Conservation (phyloP, 1,140 invertebrate genomes). For the Steinernema feltiae region DNA sequence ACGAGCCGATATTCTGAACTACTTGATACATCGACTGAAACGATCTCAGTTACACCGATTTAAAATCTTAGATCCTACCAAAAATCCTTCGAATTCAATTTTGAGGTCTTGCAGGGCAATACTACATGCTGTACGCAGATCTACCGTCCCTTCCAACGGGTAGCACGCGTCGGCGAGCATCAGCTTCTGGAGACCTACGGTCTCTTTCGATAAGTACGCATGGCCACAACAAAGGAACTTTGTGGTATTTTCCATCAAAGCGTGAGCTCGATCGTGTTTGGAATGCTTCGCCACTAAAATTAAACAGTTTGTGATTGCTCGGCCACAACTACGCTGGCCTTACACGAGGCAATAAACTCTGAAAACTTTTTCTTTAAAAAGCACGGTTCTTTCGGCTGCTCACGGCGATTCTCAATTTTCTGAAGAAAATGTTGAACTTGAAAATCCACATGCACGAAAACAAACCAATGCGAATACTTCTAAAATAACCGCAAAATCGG, state of each 20-base stretch:
- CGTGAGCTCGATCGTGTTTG: no score
- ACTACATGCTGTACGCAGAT: background rate
- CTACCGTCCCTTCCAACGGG: background rate
- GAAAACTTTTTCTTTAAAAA: background rate
- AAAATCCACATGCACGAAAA: background rate
- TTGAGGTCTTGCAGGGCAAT: background rate
- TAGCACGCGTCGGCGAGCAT: background rate
- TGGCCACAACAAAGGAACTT: background rate
- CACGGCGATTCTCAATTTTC: background rate
- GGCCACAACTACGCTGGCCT: background rate
- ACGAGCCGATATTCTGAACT: background rate
- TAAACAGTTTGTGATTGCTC: no score
- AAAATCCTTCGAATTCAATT: background rate
- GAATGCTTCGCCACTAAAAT: background rate
- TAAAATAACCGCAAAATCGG: background rate
- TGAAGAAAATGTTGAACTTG: background rate
- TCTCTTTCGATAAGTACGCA: background rate
- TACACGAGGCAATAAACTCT: background rate
- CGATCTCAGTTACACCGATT: background rate
- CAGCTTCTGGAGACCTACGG: background rate
- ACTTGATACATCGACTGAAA: slow-evolving; percentile 9
- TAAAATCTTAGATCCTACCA: background rate
- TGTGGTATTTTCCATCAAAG: no score
- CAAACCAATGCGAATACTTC: background rate
- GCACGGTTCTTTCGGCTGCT: background rate